Conservation (phyloP, 2,888 invertebrate genomes). For the Cephus spinipes region DNA sequence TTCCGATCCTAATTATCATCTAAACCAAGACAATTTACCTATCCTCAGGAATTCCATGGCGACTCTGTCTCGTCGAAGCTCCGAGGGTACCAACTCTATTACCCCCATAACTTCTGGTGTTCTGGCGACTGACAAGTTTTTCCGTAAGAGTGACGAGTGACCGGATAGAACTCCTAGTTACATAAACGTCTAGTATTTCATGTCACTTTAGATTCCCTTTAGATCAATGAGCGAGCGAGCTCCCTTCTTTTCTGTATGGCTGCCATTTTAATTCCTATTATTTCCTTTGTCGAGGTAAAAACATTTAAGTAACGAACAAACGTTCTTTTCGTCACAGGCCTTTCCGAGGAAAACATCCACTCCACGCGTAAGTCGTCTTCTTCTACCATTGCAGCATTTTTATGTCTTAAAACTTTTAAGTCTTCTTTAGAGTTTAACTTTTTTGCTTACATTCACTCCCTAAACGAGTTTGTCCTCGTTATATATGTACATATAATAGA, state of each 20-base stretch:
- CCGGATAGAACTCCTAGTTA: not conserved
- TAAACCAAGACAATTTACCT: conserved; percentile 24
- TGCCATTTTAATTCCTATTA: not conserved
- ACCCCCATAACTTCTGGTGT: conserved; percentile 37
- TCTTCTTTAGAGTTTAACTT: not conserved
- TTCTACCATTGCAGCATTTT: not conserved
- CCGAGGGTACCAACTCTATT: conserved; percentile 43
- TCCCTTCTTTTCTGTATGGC: conserved; percentile 11
- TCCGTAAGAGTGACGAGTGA: conserved; percentile 32
- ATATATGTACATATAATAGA: not conserved
- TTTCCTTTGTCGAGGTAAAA: not conserved
- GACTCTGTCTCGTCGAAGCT: conserved; percentile 42
- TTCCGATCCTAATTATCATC: conserved; percentile 32
- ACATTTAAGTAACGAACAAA: not conserved
- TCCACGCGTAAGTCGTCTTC: conserved; percentile 73
- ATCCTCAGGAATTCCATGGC: conserved; percentile 34
- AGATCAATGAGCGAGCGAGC: not conserved
- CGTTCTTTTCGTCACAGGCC: conserved; percentile 67
- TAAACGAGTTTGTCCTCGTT: not conserved
- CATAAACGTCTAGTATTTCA: not conserved
- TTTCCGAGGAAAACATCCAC: conserved; percentile 74
- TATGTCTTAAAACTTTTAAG: not conserved
- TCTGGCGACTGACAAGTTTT: conserved; percentile 41
- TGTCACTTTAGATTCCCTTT: conserved; percentile 10
- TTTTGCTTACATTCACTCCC: not conserved